phyloP scores from a whole-genome alignment of 2,113 vertebrate genomes.

The Megaleporinus macrocephalus region DNA sequence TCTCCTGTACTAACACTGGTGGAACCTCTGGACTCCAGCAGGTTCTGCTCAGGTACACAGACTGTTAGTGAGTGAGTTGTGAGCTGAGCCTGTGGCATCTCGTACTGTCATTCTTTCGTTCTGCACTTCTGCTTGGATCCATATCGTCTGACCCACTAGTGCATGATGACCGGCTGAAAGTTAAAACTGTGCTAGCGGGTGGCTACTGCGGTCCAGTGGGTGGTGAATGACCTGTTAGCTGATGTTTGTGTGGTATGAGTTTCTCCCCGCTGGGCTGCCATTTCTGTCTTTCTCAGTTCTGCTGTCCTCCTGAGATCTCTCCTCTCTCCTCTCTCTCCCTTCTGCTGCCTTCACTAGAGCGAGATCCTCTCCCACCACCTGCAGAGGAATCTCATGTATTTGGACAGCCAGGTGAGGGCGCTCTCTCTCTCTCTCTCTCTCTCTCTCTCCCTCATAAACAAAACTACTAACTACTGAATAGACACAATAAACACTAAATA shows the following conservation, averaged over 20 bases:
- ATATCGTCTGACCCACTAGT: background rate
- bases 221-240: conserved; percentile 33
- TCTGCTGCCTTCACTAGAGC: conserved; percentile 82
- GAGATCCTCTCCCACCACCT: conserved; percentile 98
- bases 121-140: background rate
- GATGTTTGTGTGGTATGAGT: conserved; percentile 3
- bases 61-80: no score
- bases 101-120: no score
- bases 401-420: conserved; percentile 96
- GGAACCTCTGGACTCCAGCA: background rate
- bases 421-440: conserved; percentile 17
- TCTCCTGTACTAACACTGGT: conserved; percentile 3
- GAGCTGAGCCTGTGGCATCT: no score
- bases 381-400: conserved; percentile 96
- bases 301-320: conserved; percentile 66
- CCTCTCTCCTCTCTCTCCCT: conserved; percentile 58
- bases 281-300: conserved; percentile 4
- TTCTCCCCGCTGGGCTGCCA: background rate
- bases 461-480: no score
- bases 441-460: conserved; percentile 11
- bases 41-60: background rate
- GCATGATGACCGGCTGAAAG: conserved; percentile 34
- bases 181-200: background rate
- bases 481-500: no score
- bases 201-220: background rate